These are phyloP conservation scores for Graptemys geographica DNA, from an alignment of 2,797 vertebrate genomes.

Conservation along the genomic window DNA sequence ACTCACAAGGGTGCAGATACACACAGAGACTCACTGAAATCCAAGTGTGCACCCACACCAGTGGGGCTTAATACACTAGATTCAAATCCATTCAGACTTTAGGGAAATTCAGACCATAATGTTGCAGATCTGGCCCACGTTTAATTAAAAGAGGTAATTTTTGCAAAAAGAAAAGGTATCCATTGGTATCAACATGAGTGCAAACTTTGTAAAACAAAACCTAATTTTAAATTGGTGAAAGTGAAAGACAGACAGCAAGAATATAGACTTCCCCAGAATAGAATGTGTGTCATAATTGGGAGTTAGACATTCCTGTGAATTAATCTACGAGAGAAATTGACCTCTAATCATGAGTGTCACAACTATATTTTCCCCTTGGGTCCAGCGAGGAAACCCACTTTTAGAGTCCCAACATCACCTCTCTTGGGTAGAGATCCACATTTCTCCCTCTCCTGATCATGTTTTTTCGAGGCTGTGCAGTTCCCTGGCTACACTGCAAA, in stretches of 20 bases:
- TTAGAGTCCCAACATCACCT: neutral
- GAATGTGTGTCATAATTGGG: neutral
- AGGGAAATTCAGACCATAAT: slow-evolving; percentile 4
- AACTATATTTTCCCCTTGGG: neutral
- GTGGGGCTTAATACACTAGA: neutral
- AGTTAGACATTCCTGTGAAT: neutral
- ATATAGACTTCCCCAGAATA: neutral
- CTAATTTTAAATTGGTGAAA: neutral
- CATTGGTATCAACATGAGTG: neutral
- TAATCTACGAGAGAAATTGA: neutral
- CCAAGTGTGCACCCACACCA: neutral
- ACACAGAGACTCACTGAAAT: neutral
- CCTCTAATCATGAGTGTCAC: neutral
- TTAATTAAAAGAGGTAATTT: neutral
- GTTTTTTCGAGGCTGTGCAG: no score
- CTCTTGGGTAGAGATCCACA: neutral
- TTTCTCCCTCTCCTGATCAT: neutral
- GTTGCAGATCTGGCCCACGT: neutral
- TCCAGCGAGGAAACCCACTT: neutral
- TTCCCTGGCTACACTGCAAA: no score
- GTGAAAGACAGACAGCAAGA: neutral
- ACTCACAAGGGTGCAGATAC: neutral
- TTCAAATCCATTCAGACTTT: neutral
- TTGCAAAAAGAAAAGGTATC: neutral
- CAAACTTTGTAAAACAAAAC: neutral